Evolutionary conservation across 2,113 vertebrate genomes (phyloP), one percentile per base, ranked within the genome.

Genomic region (Turnix velox): DNA sequence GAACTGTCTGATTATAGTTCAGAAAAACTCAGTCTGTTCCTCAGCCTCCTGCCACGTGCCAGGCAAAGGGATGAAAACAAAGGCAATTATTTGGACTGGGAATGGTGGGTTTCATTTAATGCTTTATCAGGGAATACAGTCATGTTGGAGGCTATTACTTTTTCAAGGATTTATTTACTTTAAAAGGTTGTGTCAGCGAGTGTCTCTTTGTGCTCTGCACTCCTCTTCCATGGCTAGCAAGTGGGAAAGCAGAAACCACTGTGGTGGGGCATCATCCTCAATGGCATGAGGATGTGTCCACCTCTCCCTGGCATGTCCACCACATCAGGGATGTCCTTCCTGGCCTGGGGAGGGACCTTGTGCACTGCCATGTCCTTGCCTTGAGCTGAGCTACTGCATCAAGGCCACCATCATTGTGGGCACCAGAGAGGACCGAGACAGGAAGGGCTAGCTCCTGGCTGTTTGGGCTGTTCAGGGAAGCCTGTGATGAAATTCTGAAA

Each of bases 1-100:
- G 97, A 97, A 97, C 96, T 96, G 92, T 96, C 97, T 97, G 97
- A 97, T 96, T 97, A 93, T 97, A 86, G 91, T 97, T 97, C 97
- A 96, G 87, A 75, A 95, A 97, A 97, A 92, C 40, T 52, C 92
- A 94, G 88, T 90, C 86, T 95, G 83, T 91, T 96, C 87, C 87
- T 72, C 93, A 95, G 94, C 37, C 93, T 96, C 94, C 95, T 65
- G 94, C 1, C 6, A 96, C 68, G 94, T 75, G 61, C 78, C 75
- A 73, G 87, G 19, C 84, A 86, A 93, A 94, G 90, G 72, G 87
- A 95, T 96, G 95, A 96, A 96, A 97, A 97, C 97, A 98, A 97
- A 97, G 86, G 75, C 95, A 96, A 95, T 98, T 97, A 96, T 97
- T 97, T 97, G 96, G 96, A 90, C 93, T 96, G 91, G 93, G 91